Evolutionary conservation across 2,113 vertebrate genomes (phyloP).

Genomic region (Eublepharis macularius): DNA sequence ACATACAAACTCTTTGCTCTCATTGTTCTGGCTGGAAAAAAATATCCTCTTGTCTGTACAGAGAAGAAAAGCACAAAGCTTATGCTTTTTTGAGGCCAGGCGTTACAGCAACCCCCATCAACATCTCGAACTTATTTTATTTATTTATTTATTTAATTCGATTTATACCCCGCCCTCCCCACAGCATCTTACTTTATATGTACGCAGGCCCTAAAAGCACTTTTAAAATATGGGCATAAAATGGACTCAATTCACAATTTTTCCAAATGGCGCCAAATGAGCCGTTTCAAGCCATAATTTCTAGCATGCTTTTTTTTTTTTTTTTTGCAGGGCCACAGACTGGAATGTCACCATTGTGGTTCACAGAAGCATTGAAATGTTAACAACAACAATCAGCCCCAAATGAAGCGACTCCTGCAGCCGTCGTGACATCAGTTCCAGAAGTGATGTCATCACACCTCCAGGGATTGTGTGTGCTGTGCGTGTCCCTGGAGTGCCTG

Average conservation of each 20-base stretch:
- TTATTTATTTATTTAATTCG: no score
- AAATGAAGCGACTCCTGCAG: no score
- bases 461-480: no score
- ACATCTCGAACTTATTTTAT: no score
- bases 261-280: background rate
- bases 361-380: background rate
- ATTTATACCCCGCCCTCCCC: no score
- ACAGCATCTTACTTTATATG: background rate
- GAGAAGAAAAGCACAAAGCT: no score
- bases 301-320: background rate
- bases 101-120: no score
- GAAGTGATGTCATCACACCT: no score
- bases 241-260: background rate
- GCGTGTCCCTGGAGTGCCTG: no score
- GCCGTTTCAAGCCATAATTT: background rate
- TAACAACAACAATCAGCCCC: no score
- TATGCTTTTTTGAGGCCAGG: background rate
- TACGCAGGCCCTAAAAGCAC: background rate
- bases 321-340: background rate
- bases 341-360: background rate
- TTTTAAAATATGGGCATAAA: background rate
- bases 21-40: background rate
- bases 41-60: background rate
- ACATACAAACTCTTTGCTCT: constrained; percentile 1
- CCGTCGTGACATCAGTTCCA: no score